Percentiles rank a stretch among this genome's conserved stretches.
Evolutionary conservation across 2,888 invertebrate genomes (phyloP).

Genomic region (Trachelus iudaicus): DNA sequence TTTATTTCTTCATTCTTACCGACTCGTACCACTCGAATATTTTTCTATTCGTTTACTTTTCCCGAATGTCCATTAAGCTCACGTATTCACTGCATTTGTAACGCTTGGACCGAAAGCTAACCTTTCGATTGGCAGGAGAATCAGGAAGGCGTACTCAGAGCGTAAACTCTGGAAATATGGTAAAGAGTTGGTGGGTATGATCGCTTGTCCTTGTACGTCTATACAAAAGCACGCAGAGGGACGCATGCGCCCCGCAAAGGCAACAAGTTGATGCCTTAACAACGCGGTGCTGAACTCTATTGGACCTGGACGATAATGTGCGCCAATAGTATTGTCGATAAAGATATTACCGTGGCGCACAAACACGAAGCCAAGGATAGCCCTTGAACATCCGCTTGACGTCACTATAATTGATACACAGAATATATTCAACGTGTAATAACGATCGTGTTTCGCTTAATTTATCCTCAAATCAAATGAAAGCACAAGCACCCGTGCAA

Average conservation of each 20-base stretch:
- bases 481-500: neutral
- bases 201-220: neutral
- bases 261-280: slow-evolving; percentile 45
- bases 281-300: slow-evolving; percentile 32
- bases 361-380: slow-evolving; percentile 28
- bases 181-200: neutral
- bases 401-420: neutral
- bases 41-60: neutral
- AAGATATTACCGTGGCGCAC: neutral
- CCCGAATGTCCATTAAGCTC: neutral
- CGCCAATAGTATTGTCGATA: slow-evolving; percentile 17
- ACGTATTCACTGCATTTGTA: neutral
- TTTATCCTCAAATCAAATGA: neutral
- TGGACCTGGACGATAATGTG: slow-evolving; percentile 14
- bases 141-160: neutral
- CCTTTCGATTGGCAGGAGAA: neutral
- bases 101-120: too few species aligned
- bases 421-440: neutral
- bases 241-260: slow-evolving; percentile 43
- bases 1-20: neutral
- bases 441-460: neutral
- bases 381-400: neutral
- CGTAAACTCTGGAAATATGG: neutral
- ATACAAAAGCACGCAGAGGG: slow-evolving; percentile 1
- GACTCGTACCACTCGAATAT: neutral